Evolutionary conservation across 2,113 vertebrate genomes (phyloP).

Genomic region (Istiophorus platypterus): DNA sequence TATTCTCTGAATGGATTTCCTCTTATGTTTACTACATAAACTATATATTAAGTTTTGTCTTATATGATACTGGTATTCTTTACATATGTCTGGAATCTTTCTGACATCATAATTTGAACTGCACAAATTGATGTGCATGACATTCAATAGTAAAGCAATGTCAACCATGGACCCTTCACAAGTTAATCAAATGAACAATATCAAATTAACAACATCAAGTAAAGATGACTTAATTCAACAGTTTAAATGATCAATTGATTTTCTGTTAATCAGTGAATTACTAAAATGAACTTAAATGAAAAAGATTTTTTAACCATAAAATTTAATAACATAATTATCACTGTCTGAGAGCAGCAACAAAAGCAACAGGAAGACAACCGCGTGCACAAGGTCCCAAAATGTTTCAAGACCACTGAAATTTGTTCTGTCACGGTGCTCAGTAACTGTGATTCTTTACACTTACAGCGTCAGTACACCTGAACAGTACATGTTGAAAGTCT

Average conservation of each 20-base stretch:
- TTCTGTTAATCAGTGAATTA: too few relatives aligned
- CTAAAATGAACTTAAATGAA: too few relatives aligned
- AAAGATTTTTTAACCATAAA: too few relatives aligned
- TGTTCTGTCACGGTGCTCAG: neutral
- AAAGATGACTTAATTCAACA: too few relatives aligned
- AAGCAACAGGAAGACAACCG: conserved; percentile 6
- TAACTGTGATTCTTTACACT: neutral
- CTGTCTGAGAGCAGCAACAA: neutral
- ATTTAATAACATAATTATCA: too few relatives aligned
- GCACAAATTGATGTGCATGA: neutral
- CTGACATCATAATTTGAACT: too few relatives aligned
- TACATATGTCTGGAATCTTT: neutral
- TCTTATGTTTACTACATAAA: neutral
- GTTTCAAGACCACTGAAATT: neutral
- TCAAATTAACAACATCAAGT: too few relatives aligned
- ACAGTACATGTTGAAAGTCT: too few relatives aligned
- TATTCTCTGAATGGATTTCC: too few relatives aligned
- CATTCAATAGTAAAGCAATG: neutral
- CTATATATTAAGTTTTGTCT: neutral
- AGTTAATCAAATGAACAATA: too few relatives aligned
- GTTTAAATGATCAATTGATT: too few relatives aligned
- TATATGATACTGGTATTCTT: neutral
- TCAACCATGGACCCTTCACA: too few relatives aligned
- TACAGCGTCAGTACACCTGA: neutral
- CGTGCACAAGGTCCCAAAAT: neutral